These are phyloP conservation scores for Diarsia rubi DNA, from an alignment of 2,888 invertebrate genomes.

Conservation along the genomic window DNA sequence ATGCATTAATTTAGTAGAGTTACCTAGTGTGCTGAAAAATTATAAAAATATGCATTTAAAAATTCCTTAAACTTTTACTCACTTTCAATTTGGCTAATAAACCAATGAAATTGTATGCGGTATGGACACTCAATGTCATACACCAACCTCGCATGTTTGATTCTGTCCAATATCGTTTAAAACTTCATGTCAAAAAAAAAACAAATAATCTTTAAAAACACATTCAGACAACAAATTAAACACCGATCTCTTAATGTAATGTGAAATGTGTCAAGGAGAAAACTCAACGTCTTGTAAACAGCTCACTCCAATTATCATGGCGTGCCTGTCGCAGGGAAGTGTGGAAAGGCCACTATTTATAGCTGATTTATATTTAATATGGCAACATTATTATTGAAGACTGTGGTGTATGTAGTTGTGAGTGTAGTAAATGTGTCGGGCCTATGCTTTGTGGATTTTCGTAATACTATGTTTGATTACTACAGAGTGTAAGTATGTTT, in stretches of 20 bases:
- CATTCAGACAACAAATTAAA: constrained; percentile 18
- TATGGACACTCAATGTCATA: background rate
- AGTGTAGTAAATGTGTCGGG: background rate
- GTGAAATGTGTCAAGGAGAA: constrained; percentile 60
- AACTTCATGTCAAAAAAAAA: background rate
- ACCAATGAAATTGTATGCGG: background rate
- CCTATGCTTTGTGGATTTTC: background rate
- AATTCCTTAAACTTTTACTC: too few relatives aligned
- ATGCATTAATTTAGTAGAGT: too few relatives aligned
- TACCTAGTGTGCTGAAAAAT: too few relatives aligned
- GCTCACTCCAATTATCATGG: constrained; percentile 63
- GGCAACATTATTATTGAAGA: constrained; percentile 25
- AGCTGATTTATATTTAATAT: constrained; percentile 51
- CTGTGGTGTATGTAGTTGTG: background rate
- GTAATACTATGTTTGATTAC: background rate
- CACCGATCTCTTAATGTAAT: constrained; percentile 29
- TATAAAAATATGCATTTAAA: too few relatives aligned
- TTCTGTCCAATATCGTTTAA: background rate
- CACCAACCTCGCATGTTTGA: background rate
- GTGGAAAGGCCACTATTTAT: constrained; percentile 41
- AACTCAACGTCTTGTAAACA: constrained; percentile 53
- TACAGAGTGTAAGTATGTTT: background rate
- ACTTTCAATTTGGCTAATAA: background rate
- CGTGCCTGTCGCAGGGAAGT: constrained; percentile 45
- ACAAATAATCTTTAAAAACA: constrained; percentile 11